Evolutionary conservation across 2,888 invertebrate species (phyloP).

Genomic region (Lepidochrysops patricia): DNA sequence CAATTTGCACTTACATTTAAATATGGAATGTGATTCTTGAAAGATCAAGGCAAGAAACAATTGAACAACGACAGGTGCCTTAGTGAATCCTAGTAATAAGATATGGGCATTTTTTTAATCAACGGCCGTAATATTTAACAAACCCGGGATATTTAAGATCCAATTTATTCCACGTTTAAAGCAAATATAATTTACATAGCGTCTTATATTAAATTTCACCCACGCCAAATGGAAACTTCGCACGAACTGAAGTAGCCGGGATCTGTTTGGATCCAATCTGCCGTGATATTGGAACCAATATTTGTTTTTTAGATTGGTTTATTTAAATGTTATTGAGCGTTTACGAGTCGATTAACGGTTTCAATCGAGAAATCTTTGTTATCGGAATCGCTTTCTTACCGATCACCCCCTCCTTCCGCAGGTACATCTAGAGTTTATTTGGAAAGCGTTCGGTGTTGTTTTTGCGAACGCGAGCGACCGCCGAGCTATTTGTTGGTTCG

Average conservation of each 20-base stretch:
- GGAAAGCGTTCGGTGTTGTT: background rate
- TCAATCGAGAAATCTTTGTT: constrained; percentile 10
- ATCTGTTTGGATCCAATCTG: constrained; percentile 16
- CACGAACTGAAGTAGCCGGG: constrained; percentile 13
- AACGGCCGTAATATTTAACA: constrained; percentile 13
- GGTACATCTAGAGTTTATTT: background rate
- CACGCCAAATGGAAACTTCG: constrained; percentile 14
- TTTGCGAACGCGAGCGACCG: background rate
- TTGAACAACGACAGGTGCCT: background rate
- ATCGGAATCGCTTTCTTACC: background rate
- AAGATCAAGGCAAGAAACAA: background rate
- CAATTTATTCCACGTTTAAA: constrained; percentile 13
- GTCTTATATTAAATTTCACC: constrained; percentile 15
- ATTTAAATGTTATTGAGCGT: constrained; percentile 15
- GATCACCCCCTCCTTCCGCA: background rate
- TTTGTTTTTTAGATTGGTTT: constrained; percentile 16
- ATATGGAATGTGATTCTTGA: background rate
- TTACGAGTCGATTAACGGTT: constrained; percentile 12
- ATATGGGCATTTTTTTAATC: constrained; percentile 9
- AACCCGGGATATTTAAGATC: constrained; percentile 8
- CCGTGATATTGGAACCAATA: constrained; percentile 16
- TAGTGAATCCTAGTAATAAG: background rate
- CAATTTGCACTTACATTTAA: no score
- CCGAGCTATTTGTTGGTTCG: constrained; percentile 6
- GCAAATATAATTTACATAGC: constrained; percentile 16